phyloP scores from a whole-genome alignment of 64 coral and sea anemone species.

The Montipora cactus region DNA sequence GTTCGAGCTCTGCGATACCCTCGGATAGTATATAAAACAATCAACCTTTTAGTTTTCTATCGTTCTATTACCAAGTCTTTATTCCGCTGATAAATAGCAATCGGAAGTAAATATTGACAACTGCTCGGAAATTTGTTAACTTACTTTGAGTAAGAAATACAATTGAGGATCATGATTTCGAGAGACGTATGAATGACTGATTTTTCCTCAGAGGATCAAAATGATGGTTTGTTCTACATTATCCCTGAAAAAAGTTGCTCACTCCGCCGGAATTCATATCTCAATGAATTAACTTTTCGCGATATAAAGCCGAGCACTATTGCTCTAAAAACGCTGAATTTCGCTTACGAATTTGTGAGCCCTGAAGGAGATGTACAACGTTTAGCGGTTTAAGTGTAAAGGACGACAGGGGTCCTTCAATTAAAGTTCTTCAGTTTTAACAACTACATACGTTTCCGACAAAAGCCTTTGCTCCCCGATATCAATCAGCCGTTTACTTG shows the following conservation, averaged over 20 bases:
- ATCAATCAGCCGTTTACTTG: neutral
- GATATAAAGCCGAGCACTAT: neutral
- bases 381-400: neutral
- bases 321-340: neutral
- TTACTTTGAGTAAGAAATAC: neutral
- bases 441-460: neutral
- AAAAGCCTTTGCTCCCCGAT: neutral
- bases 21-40: neutral
- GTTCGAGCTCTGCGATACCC: neutral
- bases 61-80: neutral
- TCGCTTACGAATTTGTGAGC: neutral
- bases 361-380: neutral
- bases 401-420: neutral
- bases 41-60: neutral
- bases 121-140: neutral
- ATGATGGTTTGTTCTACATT: neutral
- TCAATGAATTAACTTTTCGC: neutral
- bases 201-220: neutral
- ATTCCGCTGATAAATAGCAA: neutral
- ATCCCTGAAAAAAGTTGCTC: neutral
- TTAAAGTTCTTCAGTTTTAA: neutral
- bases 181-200: slow-evolving; percentile 1
- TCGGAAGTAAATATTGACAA: slow-evolving; percentile 18
- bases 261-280: neutral
- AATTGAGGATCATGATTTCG: neutral